phyloP scores from a whole-genome alignment of 2,888 invertebrate species.

The Dinocampus coccinellae region DNA sequence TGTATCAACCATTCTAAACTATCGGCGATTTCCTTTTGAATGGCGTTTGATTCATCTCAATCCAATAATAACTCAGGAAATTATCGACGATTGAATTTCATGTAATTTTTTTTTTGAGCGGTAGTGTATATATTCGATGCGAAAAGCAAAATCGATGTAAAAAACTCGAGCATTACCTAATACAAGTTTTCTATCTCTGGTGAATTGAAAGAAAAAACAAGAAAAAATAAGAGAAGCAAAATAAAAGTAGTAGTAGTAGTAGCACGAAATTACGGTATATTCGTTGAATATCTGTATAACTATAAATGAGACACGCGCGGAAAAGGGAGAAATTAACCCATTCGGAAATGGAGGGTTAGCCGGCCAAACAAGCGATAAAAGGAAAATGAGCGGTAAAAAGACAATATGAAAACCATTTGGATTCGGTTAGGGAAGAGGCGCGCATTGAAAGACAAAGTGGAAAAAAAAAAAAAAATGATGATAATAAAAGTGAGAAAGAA shows the following conservation, averaged over 20 bases:
- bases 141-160: slow-evolving; percentile 23
- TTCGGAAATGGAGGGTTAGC: slow-evolving; percentile 49
- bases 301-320: neutral
- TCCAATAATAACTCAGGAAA: too few species aligned
- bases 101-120: too few species aligned
- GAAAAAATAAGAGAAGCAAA: slow-evolving; percentile 21
- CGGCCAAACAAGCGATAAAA: slow-evolving; percentile 68
- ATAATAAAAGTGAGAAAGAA: too few species aligned
- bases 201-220: slow-evolving; percentile 11
- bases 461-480: too few species aligned
- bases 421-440: slow-evolving; percentile 43
- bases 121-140: too few species aligned
- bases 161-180: neutral
- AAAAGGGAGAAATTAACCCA: slow-evolving; percentile 56
- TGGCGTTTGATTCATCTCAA: too few species aligned
- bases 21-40: too few species aligned
- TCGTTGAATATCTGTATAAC: neutral
- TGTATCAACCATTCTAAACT: too few species aligned
- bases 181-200: slow-evolving; percentile 1
- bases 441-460: slow-evolving; percentile 37
- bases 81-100: too few species aligned
- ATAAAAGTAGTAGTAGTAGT: too few species aligned
- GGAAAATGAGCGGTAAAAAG: slow-evolving; percentile 69
- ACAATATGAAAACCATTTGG: slow-evolving; percentile 69
- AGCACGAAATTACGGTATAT: too few species aligned